Evolutionary conservation across 2,113 vertebrate species (phyloP).

Genomic region (Xiphophorus couchianus): DNA sequence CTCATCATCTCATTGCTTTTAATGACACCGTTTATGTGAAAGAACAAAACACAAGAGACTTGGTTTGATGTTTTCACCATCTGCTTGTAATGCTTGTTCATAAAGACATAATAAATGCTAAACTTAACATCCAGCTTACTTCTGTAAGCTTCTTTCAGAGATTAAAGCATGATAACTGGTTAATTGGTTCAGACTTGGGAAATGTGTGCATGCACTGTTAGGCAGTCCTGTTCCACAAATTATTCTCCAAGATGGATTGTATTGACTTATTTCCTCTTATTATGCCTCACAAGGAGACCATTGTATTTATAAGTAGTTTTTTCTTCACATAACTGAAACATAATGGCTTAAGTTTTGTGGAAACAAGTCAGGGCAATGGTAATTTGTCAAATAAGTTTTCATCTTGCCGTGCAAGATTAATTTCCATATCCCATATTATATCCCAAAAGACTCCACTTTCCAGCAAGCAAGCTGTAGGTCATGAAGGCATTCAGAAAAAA

Average conservation of each 20-base stretch:
- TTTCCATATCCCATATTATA: conserved; percentile 76
- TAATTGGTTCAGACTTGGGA: conserved; percentile 58
- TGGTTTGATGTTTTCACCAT: conserved; percentile 22
- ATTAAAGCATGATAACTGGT: conserved; percentile 48
- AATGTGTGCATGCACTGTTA: conserved; percentile 59
- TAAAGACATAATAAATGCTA: conserved; percentile 58
- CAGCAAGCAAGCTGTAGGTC: conserved; percentile 73
- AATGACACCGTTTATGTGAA: conserved; percentile 51
- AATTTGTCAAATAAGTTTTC: conserved; percentile 82
- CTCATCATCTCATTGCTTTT: conserved; percentile 54
- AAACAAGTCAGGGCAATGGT: conserved; percentile 70
- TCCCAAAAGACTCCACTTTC: conserved; percentile 77
- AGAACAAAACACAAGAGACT: conserved; percentile 38
- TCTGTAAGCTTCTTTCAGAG: conserved; percentile 40
- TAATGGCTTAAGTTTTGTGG: conserved; percentile 71
- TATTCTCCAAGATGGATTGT: conserved; percentile 69
- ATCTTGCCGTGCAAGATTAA: conserved; percentile 77
- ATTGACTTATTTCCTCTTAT: conserved; percentile 79
- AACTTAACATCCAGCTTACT: conserved; percentile 52
- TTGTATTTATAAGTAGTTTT: conserved; percentile 63
- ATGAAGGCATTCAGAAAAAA: conserved; percentile 54
- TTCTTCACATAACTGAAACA: conserved; percentile 78
- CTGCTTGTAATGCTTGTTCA: conserved; percentile 40
- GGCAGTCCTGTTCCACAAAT: conserved; percentile 53
- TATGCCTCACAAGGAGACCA: conserved; percentile 68